A percentile compares a stretch with the other conserved stretches of the same genome.
Conservation (phyloP, 2,888 invertebrate genomes). For the Danaus chrysippus region DNA sequence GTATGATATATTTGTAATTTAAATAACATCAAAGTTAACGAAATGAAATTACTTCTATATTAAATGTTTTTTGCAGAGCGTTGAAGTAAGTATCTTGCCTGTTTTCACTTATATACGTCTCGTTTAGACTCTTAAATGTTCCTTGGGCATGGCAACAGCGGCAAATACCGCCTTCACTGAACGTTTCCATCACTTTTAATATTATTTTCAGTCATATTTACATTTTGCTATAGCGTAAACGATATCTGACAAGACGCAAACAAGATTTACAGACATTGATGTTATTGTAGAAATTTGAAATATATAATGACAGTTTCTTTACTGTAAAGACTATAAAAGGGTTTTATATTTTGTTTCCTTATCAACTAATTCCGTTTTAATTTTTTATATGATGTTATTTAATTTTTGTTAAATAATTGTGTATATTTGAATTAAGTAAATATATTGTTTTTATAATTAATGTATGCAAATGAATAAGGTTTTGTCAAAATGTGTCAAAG, state of each 20-base stretch:
- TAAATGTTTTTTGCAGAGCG: conserved; percentile 51
- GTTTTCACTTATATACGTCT: conserved; percentile 37
- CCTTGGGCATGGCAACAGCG: conserved; percentile 63
- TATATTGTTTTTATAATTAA: no score
- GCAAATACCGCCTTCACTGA: conserved; percentile 48
- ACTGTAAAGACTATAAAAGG: no score
- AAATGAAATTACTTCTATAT: conserved; percentile 49
- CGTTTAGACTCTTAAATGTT: conserved; percentile 46
- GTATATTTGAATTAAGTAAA: no score
- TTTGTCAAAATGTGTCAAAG: not conserved
- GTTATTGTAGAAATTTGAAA: no score
- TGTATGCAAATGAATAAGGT: no score
- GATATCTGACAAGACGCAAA: not conserved
- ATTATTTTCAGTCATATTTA: conserved; percentile 2
- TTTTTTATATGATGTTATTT: no score
- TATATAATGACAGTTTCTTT: no score
- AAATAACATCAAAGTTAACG: not conserved
- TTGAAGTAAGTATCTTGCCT: conserved; percentile 45
- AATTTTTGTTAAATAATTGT: no score
- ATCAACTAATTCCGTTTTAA: no score
- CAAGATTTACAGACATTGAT: no score
- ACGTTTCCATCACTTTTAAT: conserved; percentile 44
- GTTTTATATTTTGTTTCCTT: no score
- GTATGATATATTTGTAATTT: no score
- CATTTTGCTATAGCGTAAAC: not conserved